These are phyloP conservation scores for Pararge aegeria DNA, from an alignment of 1,140 invertebrate species.

Conservation along the genomic window DNA sequence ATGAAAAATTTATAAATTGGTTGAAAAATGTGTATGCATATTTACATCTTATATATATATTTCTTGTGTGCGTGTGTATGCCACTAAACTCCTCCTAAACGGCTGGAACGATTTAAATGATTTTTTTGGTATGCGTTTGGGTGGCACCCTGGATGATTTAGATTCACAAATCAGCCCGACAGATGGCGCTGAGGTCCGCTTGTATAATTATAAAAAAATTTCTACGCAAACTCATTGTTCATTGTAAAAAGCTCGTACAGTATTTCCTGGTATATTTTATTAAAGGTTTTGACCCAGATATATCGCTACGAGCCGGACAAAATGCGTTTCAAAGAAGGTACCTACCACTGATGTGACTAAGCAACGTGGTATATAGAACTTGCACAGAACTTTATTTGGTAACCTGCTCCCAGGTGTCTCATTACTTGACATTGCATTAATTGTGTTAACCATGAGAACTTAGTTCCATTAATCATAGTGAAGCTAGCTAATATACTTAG, in stretches of 20 bases:
- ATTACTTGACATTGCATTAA: conserved; percentile 3
- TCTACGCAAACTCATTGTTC: neutral
- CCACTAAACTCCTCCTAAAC: no score
- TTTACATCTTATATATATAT: no score
- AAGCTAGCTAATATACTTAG: no score
- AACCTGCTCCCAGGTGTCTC: conserved; percentile 9
- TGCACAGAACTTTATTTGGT: conserved; percentile 7
- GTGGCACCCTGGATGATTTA: no score
- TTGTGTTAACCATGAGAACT: conserved; percentile 4
- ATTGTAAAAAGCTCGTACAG: neutral
- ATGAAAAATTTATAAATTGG: no score
- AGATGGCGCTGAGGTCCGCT: no score
- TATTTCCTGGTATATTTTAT: neutral
- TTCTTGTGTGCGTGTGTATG: no score
- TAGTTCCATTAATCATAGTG: neutral
- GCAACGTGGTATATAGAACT: neutral
- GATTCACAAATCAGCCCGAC: no score
- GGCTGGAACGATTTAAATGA: no score
- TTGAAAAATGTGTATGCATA: no score
- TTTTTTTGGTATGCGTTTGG: no score
- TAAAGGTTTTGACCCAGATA: conserved; percentile 1
- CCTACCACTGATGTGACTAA: conserved; percentile 5
- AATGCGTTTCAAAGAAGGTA: neutral
- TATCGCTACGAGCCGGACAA: neutral
- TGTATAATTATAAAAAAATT: neutral